Percentiles rank a stretch among this genome's conserved stretches.
Evolutionary conservation across 2,888 invertebrate genomes (phyloP).

Genomic region (Caenorhabditis wallacei): DNA sequence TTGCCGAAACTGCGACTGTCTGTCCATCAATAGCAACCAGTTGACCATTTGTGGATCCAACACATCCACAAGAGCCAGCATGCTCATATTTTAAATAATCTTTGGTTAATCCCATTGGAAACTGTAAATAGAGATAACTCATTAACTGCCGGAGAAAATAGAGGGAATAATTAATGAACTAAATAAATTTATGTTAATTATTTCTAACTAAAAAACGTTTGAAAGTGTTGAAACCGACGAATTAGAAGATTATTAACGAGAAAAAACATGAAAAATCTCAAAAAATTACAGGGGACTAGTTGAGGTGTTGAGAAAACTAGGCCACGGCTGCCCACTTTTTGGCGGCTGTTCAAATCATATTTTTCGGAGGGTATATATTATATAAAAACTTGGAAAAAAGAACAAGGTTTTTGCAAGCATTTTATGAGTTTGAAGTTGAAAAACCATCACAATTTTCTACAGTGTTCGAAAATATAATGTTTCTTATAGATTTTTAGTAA

Average conservation of each 20-base stretch:
- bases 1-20: constrained; percentile 92
- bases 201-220: not conserved
- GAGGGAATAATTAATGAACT: no score
- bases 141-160: no score
- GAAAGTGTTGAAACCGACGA: no score
- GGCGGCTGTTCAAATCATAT: not conserved
- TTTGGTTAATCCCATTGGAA: constrained; percentile 86
- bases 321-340: not conserved
- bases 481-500: no score
- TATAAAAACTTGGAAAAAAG: not conserved
- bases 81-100: constrained; percentile 94
- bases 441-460: not conserved
- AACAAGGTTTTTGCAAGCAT: not conserved
- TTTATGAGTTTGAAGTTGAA: constrained; percentile 4
- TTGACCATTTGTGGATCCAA: constrained; percentile 89
- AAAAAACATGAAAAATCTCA: not conserved
- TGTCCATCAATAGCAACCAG: constrained; percentile 89
- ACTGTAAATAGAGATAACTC: no score
- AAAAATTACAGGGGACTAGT: not conserved
- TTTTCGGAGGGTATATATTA: not conserved
- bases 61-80: constrained; percentile 92
- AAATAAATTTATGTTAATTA: no score
- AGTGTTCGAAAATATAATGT: not conserved
- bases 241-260: no score
- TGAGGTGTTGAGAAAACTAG: not conserved